Evolutionary conservation across 2,797 vertebrate species (phyloP).

Genomic region (Falco biarmicus): DNA sequence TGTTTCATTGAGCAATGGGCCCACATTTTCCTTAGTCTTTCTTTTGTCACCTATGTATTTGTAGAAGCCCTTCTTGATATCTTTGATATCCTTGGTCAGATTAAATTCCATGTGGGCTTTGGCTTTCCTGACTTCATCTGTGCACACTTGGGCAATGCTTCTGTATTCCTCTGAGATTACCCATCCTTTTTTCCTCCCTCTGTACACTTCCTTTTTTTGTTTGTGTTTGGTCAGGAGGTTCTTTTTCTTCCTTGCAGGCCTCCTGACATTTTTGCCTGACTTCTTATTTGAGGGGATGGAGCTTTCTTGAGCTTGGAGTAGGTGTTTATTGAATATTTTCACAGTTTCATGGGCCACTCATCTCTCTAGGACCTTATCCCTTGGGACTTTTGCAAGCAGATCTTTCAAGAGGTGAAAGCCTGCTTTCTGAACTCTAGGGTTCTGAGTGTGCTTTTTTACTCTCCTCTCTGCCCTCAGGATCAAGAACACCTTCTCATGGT

Average conservation of each 20-base stretch:
- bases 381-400: background rate
- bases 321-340: background rate
- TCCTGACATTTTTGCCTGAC: background rate
- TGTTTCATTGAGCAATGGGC: background rate
- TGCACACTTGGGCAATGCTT: background rate
- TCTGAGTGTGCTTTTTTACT: background rate
- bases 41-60: background rate
- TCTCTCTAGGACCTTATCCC: background rate
- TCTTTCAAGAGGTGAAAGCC: background rate
- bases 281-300: background rate
- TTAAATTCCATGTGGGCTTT: background rate
- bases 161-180: background rate
- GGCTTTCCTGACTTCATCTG: background rate
- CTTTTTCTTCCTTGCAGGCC: background rate
- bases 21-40: no score
- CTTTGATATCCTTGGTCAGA: background rate
- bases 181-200: background rate
- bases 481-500: background rate
- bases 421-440: background rate
- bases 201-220: background rate
- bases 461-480: background rate
- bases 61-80: background rate
- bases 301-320: background rate
- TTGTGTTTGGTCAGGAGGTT: background rate
- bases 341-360: background rate